Percentiles rank a stretch among this genome's conserved stretches.
phyloP scores from a whole-genome alignment of 2,797 vertebrate genomes.

The Galago senegalensis region DNA sequence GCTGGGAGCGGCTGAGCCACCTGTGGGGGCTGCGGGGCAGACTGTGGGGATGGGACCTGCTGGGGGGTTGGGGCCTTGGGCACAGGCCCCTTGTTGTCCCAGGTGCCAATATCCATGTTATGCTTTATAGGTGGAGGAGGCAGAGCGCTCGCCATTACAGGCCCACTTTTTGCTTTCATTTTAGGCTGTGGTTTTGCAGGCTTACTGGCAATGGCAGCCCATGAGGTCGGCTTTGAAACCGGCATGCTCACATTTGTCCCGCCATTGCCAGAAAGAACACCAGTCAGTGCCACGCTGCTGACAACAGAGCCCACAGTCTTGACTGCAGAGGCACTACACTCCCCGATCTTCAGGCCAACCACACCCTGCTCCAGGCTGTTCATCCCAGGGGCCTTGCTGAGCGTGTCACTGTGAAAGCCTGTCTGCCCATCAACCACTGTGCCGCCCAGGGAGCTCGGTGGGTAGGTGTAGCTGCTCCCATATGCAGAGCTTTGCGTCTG shows the following conservation, averaged over 20 bases:
- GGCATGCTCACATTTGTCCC: slow-evolving; percentile 94
- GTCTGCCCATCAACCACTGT: slow-evolving; percentile 97
- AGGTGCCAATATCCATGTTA: slow-evolving; percentile 99
- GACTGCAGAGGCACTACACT: slow-evolving; percentile 93
- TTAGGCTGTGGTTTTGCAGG: slow-evolving; percentile 97
- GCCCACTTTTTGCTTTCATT: slow-evolving; percentile 94
- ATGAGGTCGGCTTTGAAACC: slow-evolving; percentile 95
- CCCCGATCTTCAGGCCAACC: slow-evolving; percentile 96
- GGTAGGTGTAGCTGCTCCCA: slow-evolving; percentile 97
- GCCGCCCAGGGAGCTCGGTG: slow-evolving; percentile 96
- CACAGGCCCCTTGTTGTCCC: slow-evolving; percentile 96
- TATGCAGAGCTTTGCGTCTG: slow-evolving; percentile 97
- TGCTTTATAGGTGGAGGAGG: slow-evolving; percentile 97
- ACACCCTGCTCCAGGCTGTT: slow-evolving; percentile 98
- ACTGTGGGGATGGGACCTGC: slow-evolving; percentile 91
- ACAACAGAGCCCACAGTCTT: slow-evolving; percentile 96
- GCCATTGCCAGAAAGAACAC: slow-evolving; percentile 92
- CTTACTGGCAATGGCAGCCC: slow-evolving; percentile 98
- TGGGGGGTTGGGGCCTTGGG: slow-evolving; percentile 93
- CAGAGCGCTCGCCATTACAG: slow-evolving; percentile 91
- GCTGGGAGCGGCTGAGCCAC: slow-evolving; percentile 93
- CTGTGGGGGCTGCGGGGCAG: slow-evolving; percentile 91
- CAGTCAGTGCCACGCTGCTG: slow-evolving; percentile 92
- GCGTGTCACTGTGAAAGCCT: slow-evolving; percentile 96
- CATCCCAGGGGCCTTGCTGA: slow-evolving; percentile 97